Percentiles rank a stretch among this genome's conserved stretches.
Conservation (phyloP, 2,113 vertebrate genomes). For the Pelecanoides urinatrix region DNA sequence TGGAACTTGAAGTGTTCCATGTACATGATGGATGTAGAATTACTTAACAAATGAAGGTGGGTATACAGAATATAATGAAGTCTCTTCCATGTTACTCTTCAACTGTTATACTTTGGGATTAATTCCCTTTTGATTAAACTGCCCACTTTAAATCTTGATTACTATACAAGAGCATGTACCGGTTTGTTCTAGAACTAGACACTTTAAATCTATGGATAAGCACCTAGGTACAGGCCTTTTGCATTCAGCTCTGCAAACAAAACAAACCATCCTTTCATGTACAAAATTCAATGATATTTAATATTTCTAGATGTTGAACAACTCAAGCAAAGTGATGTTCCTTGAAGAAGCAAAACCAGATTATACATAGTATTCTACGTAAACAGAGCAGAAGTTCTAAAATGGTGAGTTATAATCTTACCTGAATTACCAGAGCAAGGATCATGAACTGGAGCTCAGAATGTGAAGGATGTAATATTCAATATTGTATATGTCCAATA, state of each 20-base stretch:
- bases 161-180: neutral
- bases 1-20: neutral
- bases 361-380: neutral
- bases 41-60: neutral
- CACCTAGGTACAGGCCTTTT: neutral
- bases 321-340: neutral
- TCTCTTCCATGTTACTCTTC: neutral
- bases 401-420: neutral
- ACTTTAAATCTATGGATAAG: neutral
- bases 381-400: neutral
- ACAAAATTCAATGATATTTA: neutral
- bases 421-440: neutral
- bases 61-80: neutral
- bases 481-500: rapidly evolving
- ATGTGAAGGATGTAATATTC: neutral
- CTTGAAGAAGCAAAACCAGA: neutral
- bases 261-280: neutral
- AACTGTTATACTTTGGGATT: neutral
- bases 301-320: neutral
- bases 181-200: neutral
- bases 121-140: neutral
- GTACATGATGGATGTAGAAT: neutral
- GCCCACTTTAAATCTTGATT: neutral
- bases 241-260: neutral
- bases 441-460: neutral